These are phyloP conservation scores for Pachyuromys duprasi DNA, from an alignment of 2,797 vertebrate genomes.

Conservation along the genomic window DNA sequence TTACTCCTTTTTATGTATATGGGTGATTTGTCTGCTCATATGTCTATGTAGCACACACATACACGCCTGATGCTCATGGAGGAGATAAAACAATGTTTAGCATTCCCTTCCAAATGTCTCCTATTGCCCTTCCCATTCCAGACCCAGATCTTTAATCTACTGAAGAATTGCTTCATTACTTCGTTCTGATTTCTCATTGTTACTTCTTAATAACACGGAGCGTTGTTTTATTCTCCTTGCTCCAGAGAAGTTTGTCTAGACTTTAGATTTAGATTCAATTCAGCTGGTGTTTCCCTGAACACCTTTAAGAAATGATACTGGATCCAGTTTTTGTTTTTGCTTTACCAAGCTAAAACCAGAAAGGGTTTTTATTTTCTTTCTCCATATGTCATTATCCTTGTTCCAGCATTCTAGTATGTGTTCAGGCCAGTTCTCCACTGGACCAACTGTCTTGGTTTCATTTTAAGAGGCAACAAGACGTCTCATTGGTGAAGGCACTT, in stretches of 20 bases:
- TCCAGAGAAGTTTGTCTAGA: constrained; percentile 16
- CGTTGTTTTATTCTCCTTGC: background rate
- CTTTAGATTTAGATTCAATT: background rate
- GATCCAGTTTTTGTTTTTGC: background rate
- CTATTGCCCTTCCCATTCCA: background rate
- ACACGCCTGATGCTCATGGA: background rate
- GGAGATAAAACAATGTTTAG: background rate
- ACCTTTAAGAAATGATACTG: background rate
- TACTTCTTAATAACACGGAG: too few relatives aligned
- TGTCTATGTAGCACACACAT: background rate
- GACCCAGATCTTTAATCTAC: background rate
- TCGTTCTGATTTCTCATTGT: constrained; percentile 2
- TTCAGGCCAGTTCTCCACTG: background rate
- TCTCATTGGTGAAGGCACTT: background rate
- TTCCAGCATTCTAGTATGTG: background rate
- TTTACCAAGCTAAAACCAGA: background rate
- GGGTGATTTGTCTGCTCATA: background rate
- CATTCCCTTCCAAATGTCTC: background rate
- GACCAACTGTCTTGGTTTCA: background rate
- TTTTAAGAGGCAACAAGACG: background rate
- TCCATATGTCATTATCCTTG: background rate
- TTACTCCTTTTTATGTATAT: background rate
- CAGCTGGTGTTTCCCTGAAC: background rate
- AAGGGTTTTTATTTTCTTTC: background rate
- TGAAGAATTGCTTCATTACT: background rate